These are phyloP conservation scores for Vannuccia rotundouncinata DNA, from an alignment of 2,888 invertebrate genomes.

Conservation along the genomic window DNA sequence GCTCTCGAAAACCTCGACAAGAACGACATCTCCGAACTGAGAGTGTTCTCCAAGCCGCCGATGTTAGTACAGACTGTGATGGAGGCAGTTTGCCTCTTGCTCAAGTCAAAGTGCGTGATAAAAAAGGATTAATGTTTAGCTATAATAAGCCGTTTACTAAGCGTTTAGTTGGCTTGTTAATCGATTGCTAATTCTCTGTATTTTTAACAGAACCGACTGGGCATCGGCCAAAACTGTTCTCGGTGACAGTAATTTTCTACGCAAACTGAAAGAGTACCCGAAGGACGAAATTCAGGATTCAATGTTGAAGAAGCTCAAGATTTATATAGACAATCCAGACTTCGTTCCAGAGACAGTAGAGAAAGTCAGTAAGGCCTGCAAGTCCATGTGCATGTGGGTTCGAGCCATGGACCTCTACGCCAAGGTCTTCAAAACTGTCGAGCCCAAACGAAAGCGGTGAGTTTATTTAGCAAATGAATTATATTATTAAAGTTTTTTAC, in stretches of 20 bases:
- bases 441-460: slow-evolving; percentile 75
- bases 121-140: too few species aligned
- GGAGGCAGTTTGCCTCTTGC: slow-evolving; percentile 79
- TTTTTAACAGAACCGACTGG: slow-evolving; percentile 80
- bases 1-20: slow-evolving; percentile 76
- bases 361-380: slow-evolving; percentile 73
- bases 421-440: slow-evolving; percentile 75
- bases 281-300: slow-evolving; percentile 70
- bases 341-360: slow-evolving; percentile 76
- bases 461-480: too few species aligned
- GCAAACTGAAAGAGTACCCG: slow-evolving; percentile 73
- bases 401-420: slow-evolving; percentile 81
- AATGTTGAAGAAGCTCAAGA: slow-evolving; percentile 68
- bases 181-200: neutral
- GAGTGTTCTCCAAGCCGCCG: slow-evolving; percentile 80
- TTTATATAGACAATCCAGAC: slow-evolving; percentile 75
- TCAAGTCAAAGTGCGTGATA: slow-evolving; percentile 69
- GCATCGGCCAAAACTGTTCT: slow-evolving; percentile 71
- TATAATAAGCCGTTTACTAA: too few species aligned
- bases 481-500: neutral
- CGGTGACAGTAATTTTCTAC: slow-evolving; percentile 74
- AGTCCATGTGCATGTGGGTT: slow-evolving; percentile 85
- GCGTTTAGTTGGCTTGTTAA: neutral
- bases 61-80: slow-evolving; percentile 75
- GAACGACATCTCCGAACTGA: slow-evolving; percentile 79